Evolutionary conservation across 1,140 invertebrate species (phyloP).

Genomic region (Propsilocerus akamusi): DNA sequence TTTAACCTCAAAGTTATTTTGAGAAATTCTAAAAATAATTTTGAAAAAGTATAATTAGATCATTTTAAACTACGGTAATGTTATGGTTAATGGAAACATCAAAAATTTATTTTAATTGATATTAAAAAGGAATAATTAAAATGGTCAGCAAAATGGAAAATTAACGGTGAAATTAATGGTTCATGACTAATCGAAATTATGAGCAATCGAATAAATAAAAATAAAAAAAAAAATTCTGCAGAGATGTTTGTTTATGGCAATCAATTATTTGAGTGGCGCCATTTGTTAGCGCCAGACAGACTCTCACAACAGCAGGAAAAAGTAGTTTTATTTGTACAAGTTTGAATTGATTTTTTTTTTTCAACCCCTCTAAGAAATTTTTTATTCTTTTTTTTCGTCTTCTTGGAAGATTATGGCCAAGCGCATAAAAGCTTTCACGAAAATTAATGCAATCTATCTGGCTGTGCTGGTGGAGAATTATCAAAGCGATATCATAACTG

Average conservation of each 20-base stretch:
- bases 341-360: not conserved
- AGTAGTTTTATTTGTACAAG: not conserved
- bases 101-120: not conserved
- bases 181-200: not conserved
- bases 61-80: too few species aligned
- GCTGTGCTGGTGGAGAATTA: too few species aligned
- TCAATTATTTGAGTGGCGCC: not conserved
- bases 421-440: not conserved
- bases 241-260: not conserved
- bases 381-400: not conserved
- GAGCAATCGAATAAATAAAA: not conserved
- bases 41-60: too few species aligned
- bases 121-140: not conserved
- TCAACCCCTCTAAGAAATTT: too few species aligned
- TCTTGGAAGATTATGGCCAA: not conserved
- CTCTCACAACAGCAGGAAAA: not conserved
- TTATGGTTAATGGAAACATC: not conserved
- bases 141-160: not conserved
- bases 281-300: slow-evolving; percentile 1
- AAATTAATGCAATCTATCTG: too few species aligned
- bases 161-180: not conserved
- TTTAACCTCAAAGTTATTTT: too few species aligned
- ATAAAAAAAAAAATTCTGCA: not conserved
- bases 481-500: too few species aligned
- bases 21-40: too few species aligned